Evolutionary conservation across 2,888 invertebrate genomes (phyloP).

Genomic region (Conomelus anceps): DNA sequence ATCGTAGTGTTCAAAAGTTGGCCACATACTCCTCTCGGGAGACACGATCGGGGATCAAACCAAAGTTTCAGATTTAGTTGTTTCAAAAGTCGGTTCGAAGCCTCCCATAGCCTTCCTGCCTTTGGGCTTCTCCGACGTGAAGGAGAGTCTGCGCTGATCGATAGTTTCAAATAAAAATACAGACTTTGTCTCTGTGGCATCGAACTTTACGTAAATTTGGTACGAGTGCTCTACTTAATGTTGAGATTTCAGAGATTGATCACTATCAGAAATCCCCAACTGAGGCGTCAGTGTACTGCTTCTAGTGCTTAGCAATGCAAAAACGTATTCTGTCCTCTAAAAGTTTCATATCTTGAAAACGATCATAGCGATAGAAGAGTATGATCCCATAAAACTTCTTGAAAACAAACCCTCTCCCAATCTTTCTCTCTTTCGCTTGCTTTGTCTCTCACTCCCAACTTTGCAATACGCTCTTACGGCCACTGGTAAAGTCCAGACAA

Average conservation of each 20-base stretch:
- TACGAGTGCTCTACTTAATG: background rate
- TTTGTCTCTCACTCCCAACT: background rate
- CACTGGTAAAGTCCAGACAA: background rate
- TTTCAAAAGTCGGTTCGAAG: background rate
- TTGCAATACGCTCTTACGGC: background rate
- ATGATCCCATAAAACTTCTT: background rate
- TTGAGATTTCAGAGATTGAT: background rate
- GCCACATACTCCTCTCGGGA: background rate
- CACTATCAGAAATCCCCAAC: background rate
- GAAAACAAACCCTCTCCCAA: background rate
- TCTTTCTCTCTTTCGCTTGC: background rate
- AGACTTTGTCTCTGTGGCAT: background rate
- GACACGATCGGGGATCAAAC: background rate
- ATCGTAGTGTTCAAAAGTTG: background rate
- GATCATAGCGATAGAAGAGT: background rate
- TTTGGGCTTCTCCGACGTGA: background rate
- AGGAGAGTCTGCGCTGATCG: background rate
- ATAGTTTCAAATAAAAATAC: background rate
- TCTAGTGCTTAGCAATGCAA: background rate
- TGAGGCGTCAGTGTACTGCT: too few relatives aligned
- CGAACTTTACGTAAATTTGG: background rate
- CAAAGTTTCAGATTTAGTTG: background rate
- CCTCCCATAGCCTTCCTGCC: background rate
- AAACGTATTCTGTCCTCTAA: background rate
- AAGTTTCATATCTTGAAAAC: background rate